A percentile compares a stretch with the other conserved stretches of the same genome.
Conservation (phyloP, 2,888 invertebrate species). For the Coleophora deauratella region DNA sequence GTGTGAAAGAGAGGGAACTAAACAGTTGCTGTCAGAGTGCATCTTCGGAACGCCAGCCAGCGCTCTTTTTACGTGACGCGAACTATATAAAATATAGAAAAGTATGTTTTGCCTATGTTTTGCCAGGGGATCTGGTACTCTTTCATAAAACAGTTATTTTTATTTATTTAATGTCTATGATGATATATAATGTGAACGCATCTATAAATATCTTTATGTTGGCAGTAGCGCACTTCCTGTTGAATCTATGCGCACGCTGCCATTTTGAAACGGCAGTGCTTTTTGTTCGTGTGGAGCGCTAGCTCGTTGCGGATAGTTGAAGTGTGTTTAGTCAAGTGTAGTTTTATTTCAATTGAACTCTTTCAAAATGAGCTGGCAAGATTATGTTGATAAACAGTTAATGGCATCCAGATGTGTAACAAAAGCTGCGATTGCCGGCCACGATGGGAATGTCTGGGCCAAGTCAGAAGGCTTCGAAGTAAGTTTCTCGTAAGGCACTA, state of each 20-base stretch:
- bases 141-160: too few species aligned
- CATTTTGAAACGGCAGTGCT: conserved; percentile 73
- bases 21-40: too few species aligned
- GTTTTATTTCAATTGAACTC: conserved; percentile 71
- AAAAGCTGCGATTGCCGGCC: conserved; percentile 95
- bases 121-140: too few species aligned
- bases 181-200: conserved; percentile 16
- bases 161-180: too few species aligned
- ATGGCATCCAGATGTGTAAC: conserved; percentile 95
- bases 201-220: conserved; percentile 24
- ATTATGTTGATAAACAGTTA: conserved; percentile 98
- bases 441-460: conserved; percentile 96
- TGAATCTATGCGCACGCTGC: conserved; percentile 61
- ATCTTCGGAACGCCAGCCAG: too few species aligned
- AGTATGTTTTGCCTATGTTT: too few species aligned
- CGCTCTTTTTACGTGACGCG: too few species aligned
- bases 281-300: conserved; percentile 74
- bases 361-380: conserved; percentile 96
- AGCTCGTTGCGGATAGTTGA: conserved; percentile 67
- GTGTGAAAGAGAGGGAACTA: too few species aligned
- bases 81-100: too few species aligned
- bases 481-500: conserved; percentile 71
- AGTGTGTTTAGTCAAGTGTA: conserved; percentile 67
- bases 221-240: conserved; percentile 47
- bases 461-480: conserved; percentile 95